Evolutionary conservation across 2,113 vertebrate genomes (phyloP).

Genomic region (Marcusenius ussheri): DNA sequence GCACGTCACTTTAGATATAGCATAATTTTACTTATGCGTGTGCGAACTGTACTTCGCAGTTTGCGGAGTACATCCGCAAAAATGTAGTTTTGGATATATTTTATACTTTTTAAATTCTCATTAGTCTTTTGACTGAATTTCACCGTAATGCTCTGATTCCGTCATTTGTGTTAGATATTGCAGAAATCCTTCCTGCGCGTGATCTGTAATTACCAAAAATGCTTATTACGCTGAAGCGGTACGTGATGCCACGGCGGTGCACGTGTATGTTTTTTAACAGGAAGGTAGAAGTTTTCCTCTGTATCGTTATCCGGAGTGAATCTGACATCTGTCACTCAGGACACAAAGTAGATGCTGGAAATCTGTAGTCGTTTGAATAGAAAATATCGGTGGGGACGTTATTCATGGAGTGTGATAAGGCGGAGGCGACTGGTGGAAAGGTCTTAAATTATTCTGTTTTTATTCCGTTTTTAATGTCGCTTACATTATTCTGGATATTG

Average conservation of each 20-base stretch:
- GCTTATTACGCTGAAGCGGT: not conserved
- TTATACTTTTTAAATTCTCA: not conserved
- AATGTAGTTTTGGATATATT: not conserved
- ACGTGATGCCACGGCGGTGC: not conserved
- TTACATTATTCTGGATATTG: not conserved
- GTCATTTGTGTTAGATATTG: not conserved
- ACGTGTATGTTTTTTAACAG: not conserved
- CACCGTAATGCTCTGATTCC: not conserved
- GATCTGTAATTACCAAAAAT: not conserved
- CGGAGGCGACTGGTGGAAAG: not conserved
- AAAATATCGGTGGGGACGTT: not conserved
- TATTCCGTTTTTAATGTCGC: not conserved
- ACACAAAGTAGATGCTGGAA: not conserved
- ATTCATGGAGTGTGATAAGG: not conserved
- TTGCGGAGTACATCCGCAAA: not conserved
- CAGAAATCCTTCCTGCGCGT: not conserved
- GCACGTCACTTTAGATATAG: not conserved
- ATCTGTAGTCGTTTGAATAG: not conserved
- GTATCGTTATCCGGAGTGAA: not conserved
- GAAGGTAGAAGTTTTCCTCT: not conserved
- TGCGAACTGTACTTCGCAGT: not conserved
- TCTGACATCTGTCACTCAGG: not conserved
- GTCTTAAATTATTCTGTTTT: not conserved
- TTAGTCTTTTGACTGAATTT: not conserved
- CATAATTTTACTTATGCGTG: not conserved